Percentiles rank a stretch among this genome's conserved stretches.
phyloP scores from a whole-genome alignment of 2,113 vertebrate species.

The Vireo altiloquus region DNA sequence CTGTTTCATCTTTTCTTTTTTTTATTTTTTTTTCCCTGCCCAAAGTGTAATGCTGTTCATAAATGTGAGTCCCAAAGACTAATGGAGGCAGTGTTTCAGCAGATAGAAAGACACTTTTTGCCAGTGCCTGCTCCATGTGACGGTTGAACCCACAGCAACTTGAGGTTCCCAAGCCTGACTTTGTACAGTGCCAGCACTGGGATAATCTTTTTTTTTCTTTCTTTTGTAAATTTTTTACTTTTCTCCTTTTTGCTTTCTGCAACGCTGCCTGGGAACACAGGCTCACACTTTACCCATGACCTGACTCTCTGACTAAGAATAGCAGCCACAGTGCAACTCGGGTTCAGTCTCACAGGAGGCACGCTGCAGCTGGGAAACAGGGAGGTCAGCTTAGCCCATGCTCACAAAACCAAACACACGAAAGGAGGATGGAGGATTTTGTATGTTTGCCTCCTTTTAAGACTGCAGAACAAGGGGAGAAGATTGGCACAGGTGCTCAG shows the following conservation, averaged over 20 bases:
- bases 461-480: background rate
- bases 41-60: background rate
- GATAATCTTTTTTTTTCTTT: background rate
- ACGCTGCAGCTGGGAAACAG: conserved; percentile 54
- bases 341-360: conserved; percentile 58
- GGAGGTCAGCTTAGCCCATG: background rate
- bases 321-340: conserved; percentile 46
- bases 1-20: background rate
- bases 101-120: background rate
- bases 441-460: background rate
- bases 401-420: background rate
- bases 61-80: background rate
- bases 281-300: conserved; percentile 65
- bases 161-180: background rate
- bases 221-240: background rate
- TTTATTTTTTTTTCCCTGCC: background rate
- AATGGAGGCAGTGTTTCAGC: background rate
- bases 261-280: conserved; percentile 69
- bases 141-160: background rate
- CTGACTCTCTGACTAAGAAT: conserved; percentile 71
- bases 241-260: conserved; percentile 36
- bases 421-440: background rate
- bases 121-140: background rate
- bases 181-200: background rate
- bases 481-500: background rate